phyloP scores from a whole-genome alignment of 64 coral and sea anemone species.

The Stichodactyla mertensii region DNA sequence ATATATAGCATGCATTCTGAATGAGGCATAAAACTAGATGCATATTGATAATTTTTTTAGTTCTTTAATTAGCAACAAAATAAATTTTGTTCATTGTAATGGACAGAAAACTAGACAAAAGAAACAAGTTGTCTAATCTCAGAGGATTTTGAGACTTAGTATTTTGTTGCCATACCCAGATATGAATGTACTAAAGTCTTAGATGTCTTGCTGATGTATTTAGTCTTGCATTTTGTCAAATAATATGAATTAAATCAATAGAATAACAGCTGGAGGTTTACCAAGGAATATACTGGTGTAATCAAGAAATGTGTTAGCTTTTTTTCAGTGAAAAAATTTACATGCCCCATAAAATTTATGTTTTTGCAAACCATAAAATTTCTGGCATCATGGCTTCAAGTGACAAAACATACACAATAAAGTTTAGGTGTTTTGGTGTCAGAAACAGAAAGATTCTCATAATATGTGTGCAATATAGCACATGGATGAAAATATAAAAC shows the following conservation, averaged over 20 bases:
- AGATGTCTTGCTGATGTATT: background rate
- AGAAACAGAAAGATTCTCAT: too few species aligned
- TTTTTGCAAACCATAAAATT: background rate
- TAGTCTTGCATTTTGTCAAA: background rate
- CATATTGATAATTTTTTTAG: too few species aligned
- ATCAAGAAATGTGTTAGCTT: background rate
- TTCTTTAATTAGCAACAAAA: too few species aligned
- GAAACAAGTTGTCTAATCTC: background rate
- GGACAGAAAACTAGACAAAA: too few species aligned
- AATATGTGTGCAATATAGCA: too few species aligned
- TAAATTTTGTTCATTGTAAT: too few species aligned
- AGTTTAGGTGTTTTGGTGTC: too few species aligned
- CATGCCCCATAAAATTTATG: background rate
- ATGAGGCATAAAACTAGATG: too few species aligned
- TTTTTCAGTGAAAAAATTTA: background rate
- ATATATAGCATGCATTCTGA: too few species aligned
- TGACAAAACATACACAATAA: too few species aligned
- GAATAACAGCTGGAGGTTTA: background rate
- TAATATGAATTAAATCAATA: background rate
- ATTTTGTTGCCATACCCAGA: background rate
- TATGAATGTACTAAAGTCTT: background rate
- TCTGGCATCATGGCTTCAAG: too few species aligned
- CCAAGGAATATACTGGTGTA: background rate
- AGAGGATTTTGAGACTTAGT: background rate
- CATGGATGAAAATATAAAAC: too few species aligned